Base-by-base conservation (phyloP, 2,888 invertebrate species). In the Nomada hirtipes region DNA sequence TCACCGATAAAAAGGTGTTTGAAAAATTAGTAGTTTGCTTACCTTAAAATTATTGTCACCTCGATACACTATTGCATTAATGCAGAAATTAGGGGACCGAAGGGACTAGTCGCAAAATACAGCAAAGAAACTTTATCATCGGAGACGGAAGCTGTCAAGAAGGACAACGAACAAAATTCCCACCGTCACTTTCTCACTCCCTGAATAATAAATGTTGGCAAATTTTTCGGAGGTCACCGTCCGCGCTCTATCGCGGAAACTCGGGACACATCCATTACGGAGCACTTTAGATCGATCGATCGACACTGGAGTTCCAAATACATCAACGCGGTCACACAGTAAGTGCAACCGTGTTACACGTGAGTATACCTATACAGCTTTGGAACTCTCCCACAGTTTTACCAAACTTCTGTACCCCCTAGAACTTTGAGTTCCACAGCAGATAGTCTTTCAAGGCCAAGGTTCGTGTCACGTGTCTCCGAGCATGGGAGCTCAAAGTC, bases 361-460 rank as follows among this genome's bases (percentile, higher is more conserved):
- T 20, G 26, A 61, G 44, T 67, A 53, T 61, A 50, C 53, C 64
- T 74, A 23, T 18, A 50, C 59, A 52, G 63, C 59, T 59, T 50
- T 26, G 18, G 20, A 75, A 73, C 77, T 77, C 64, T 18, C 60
- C 59, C 65, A 57, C 74, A 85, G 83, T 82, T 76, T 74, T 76
- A 64, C 50, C 13, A 23, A 87, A 86, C 82, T 87, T 86, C 79
- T 72, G 70, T 36, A 11, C 61, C 79, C 61, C 50, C 44, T 53
- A 18, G 73, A 87, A 85, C 82, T 86, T 74, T 18, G 55, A 67
- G 60, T 73, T 72, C 50, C 29, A 23, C 63, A 55, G 64, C 23
- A 50, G 44, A 72, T 61, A 82, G 82, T 44, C 77, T 69, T 78
- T 86, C 20, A 82, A 82, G 88, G 88, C 64, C 77, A 72, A 74